Evolutionary conservation across 2,888 invertebrate genomes (phyloP).

Genomic region (Acrobasis suavella): DNA sequence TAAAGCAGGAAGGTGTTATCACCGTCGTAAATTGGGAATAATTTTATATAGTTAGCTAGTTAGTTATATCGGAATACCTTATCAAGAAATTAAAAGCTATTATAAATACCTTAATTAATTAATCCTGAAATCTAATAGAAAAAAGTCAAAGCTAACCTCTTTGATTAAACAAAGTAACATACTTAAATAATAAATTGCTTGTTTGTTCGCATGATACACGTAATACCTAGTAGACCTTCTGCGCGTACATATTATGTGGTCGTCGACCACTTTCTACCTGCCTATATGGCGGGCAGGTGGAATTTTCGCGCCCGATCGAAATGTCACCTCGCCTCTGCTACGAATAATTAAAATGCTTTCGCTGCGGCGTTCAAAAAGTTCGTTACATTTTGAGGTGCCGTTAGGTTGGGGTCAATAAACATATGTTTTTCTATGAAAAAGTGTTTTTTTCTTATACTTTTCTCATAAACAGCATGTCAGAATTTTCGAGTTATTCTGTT

Average conservation of each 20-base stretch:
- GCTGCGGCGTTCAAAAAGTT: constrained; percentile 3
- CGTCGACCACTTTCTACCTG: constrained; percentile 18
- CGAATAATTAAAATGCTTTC: constrained; percentile 16
- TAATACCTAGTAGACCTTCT: not conserved
- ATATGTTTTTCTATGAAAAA: not conserved
- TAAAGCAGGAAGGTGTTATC: too few relatives aligned
- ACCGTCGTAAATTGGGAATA: too few relatives aligned
- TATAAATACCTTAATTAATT: too few relatives aligned
- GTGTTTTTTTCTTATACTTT: too few relatives aligned
- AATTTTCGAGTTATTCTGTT: too few relatives aligned
- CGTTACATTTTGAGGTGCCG: not conserved
- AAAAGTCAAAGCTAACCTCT: too few relatives aligned
- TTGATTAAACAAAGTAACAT: not conserved
- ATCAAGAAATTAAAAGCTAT: too few relatives aligned
- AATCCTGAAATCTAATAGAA: too few relatives aligned
- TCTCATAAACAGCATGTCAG: too few relatives aligned
- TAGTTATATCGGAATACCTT: too few relatives aligned
- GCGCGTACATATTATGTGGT: constrained; percentile 12
- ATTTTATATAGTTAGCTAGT: too few relatives aligned
- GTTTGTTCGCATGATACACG: not conserved
- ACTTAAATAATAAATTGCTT: not conserved
- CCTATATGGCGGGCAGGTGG: constrained; percentile 4
- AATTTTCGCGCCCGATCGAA: constrained; percentile 10
- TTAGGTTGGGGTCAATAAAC: not conserved
- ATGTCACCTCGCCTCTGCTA: constrained; percentile 7